phyloP scores from a whole-genome alignment of 2,797 vertebrate species.

The Petrocephalus sullivani region DNA sequence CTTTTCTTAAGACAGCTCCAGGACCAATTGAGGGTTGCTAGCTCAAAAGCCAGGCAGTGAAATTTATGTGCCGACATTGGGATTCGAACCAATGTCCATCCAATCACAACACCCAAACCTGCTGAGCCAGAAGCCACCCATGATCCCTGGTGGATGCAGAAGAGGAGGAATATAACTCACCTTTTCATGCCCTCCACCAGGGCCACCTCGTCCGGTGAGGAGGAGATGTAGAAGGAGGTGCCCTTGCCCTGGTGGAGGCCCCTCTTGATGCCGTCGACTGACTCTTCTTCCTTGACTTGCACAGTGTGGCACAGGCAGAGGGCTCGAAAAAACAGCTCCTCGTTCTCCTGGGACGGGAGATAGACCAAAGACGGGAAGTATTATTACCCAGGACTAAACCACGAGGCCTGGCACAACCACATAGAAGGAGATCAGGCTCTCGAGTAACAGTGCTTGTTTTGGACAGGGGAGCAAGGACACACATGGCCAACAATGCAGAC shows the following conservation, averaged over 20 bases:
- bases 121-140: not conserved
- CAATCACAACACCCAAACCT: not conserved
- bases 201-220: slow-evolving; percentile 91
- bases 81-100: not conserved
- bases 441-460: not conserved
- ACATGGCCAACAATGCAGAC: not conserved
- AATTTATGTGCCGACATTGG: not conserved
- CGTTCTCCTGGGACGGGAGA: slow-evolving; percentile 70
- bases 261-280: slow-evolving; percentile 74
- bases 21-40: not conserved
- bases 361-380: not conserved
- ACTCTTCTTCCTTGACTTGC: slow-evolving; percentile 89
- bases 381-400: not conserved
- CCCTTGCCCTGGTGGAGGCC: slow-evolving; percentile 68
- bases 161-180: slow-evolving; percentile 45
- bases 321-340: slow-evolving; percentile 92
- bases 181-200: slow-evolving; percentile 93
- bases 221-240: slow-evolving; percentile 86
- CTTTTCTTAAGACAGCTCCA: not conserved
- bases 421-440: not conserved
- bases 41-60: not conserved
- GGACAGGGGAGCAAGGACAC: not conserved
- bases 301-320: slow-evolving; percentile 92
- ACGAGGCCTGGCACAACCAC: not conserved
- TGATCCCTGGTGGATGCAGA: not conserved